These are phyloP conservation scores for Astreopora myriophthalma DNA, from an alignment of 64 coral and sea anemone species.

Conservation along the genomic window DNA sequence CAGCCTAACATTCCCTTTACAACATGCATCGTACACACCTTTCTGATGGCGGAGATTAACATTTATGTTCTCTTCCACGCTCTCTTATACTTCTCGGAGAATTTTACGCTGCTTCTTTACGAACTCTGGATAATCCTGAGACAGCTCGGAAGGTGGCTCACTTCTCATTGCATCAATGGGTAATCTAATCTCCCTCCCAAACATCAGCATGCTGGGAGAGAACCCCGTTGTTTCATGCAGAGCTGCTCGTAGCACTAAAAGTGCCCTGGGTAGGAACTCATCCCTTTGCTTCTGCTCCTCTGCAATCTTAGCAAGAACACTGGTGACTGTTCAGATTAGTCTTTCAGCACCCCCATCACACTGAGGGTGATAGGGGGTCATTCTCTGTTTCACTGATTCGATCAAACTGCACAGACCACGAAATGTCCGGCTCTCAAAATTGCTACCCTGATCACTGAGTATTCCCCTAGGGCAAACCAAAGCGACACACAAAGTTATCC, in stretches of 20 bases:
- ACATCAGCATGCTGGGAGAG: constrained; percentile 1
- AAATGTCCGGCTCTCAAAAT: neutral
- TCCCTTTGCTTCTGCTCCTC: neutral
- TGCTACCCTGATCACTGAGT: too few relatives aligned
- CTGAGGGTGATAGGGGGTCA: constrained; percentile 40
- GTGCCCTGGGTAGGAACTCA: neutral
- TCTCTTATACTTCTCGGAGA: neutral
- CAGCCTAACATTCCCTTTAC: neutral
- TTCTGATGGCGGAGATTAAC: constrained; percentile 9
- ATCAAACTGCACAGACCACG: constrained; percentile 24
- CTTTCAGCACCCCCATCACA: constrained; percentile 30
- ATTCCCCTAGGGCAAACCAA: constrained; percentile 10
- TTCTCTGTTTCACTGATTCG: constrained; percentile 44
- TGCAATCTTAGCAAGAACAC: constrained; percentile 10
- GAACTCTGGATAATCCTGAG: constrained; percentile 26
- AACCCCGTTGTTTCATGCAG: constrained; percentile 7
- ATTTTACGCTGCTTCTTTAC: constrained; percentile 36
- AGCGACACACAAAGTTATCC: constrained; percentile 10
- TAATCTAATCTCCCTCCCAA: constrained; percentile 26
- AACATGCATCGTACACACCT: constrained; percentile 19
- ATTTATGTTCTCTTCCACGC: neutral
- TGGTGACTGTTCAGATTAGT: constrained; percentile 17
- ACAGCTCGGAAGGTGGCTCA: constrained; percentile 20
- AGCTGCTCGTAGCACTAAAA: constrained; percentile 24
- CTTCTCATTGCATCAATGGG: constrained; percentile 38